Evolutionary conservation across 2,113 vertebrate species (phyloP), one percentile per base, ranked within the genome.

Genomic region (Hippocampus zosterae): DNA sequence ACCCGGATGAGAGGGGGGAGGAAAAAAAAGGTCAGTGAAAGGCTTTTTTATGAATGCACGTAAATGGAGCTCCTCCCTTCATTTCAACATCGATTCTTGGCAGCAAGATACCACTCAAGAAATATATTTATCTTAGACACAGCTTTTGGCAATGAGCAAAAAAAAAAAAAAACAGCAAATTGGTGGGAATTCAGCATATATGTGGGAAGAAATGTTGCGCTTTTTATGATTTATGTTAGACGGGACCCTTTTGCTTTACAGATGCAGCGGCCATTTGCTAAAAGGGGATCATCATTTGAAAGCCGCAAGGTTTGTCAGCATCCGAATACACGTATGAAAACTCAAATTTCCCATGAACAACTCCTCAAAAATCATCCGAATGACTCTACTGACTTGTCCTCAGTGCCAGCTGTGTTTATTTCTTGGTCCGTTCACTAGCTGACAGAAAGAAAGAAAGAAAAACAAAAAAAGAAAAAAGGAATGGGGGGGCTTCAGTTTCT

Each of bases 401-500:
- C 33, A 62, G 11, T 41, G 74, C 66, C 67, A 70, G 57, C 76
- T 79, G 74, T 82, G 68, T 76, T 81, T 81, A 75, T 69, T 72
- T 72, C 66, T 77, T 77, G 75, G 65, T 82, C 72, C 60, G 37
- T 69, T 70, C 68, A 73, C 74, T 66, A 67, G 76, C 23, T 52
- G 10, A 75, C 67, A 50, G 55, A 40, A 44, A 44, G 42, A 42
- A 42, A 42, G 29, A 33, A 37, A 33, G 29, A 5, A 37, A 37
- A 37, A 29, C 2, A 29, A 37, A 37, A 37, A 6, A 37, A 44
- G 13, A 44, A 44, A 48, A 48, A 18, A 48, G 46, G 16, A 16
- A 72, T 69, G 12, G 21, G 13, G 65, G 76, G 23, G 23, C 37
- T 70, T 93, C 90, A 99, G 85, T 97, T 98, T 88, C 96, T 94